Percentiles rank a stretch among this genome's conserved stretches.
phyloP scores from a whole-genome alignment of 2,888 invertebrate genomes.

The Andrena hattorfiana region DNA sequence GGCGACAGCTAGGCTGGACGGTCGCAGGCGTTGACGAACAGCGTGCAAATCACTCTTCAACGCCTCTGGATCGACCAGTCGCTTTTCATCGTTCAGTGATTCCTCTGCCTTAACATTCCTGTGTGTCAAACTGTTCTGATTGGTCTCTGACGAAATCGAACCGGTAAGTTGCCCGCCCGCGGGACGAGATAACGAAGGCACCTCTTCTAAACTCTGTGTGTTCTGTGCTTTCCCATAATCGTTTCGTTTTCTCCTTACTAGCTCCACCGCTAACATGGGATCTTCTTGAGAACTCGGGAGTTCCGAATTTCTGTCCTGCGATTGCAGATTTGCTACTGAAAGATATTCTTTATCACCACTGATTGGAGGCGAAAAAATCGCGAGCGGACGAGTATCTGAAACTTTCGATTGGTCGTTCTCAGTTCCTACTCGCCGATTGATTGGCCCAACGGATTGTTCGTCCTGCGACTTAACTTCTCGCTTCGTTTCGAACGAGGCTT shows the following conservation, averaged over 20 bases:
- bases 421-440: neutral
- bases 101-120: neutral
- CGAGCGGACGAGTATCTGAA: neutral
- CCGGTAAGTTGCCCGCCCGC: neutral
- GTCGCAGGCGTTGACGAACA: neutral
- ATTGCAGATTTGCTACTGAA: neutral
- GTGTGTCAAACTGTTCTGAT: neutral
- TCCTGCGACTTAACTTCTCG: conserved; percentile 32
- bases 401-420: conserved; percentile 6
- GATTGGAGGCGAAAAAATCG: neutral
- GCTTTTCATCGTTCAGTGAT: neutral
- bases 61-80: neutral
- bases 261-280: conserved; percentile 16
- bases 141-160: neutral
- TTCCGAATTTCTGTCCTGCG: neutral
- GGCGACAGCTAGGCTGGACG: neutral
- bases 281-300: conserved; percentile 6
- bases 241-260: conserved; percentile 46
- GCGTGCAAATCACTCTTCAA: neutral
- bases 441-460: neutral
- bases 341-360: neutral
- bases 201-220: neutral
- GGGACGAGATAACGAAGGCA: too few relatives aligned
- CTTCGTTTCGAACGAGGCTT: conserved; percentile 31
- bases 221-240: neutral